A percentile compares a stretch with the other conserved stretches of the same genome.
These are phyloP conservation scores for Aphelenchoides fujianensis DNA, from an alignment of 1,140 invertebrate genomes.

Conservation along the genomic window DNA sequence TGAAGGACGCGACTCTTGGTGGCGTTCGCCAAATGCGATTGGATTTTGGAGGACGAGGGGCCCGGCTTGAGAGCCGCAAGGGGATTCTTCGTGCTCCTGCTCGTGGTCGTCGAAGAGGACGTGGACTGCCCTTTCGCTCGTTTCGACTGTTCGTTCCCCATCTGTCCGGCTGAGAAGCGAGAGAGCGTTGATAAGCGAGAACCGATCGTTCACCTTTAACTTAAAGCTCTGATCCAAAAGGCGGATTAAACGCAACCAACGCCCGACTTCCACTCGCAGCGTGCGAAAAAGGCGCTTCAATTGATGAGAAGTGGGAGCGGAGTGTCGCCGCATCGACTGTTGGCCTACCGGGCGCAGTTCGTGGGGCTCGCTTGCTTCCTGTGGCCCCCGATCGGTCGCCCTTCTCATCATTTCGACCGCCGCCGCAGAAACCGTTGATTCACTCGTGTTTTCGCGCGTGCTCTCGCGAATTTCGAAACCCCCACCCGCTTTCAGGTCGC, in stretches of 20 bases:
- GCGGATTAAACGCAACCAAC: too few species aligned
- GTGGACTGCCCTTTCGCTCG: not conserved
- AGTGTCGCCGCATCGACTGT: not conserved
- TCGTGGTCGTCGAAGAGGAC: not conserved
- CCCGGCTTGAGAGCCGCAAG: slow-evolving; percentile 38
- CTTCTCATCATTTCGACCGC: too few species aligned
- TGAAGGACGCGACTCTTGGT: slow-evolving; percentile 88
- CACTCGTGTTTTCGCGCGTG: too few species aligned
- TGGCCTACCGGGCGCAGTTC: not conserved
- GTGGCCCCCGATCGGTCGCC: too few species aligned
- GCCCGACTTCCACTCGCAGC: too few species aligned
- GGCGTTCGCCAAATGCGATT: slow-evolving; percentile 85
- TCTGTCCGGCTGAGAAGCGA: too few species aligned
- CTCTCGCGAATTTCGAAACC: too few species aligned
- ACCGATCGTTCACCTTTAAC: too few species aligned
- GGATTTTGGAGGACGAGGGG: slow-evolving; percentile 65
- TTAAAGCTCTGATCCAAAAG: too few species aligned
- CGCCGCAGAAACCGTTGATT: too few species aligned
- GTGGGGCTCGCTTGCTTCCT: too few species aligned
- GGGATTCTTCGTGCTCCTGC: not conserved
- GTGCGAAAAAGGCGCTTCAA: not conserved
- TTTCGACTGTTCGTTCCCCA: slow-evolving; percentile 33
- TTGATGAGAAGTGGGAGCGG: not conserved
- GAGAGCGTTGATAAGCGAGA: too few species aligned
- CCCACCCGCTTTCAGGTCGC: not conserved